Conservation (phyloP, 2,797 vertebrate genomes). For the Xiphorhynchus erythropygius region DNA sequence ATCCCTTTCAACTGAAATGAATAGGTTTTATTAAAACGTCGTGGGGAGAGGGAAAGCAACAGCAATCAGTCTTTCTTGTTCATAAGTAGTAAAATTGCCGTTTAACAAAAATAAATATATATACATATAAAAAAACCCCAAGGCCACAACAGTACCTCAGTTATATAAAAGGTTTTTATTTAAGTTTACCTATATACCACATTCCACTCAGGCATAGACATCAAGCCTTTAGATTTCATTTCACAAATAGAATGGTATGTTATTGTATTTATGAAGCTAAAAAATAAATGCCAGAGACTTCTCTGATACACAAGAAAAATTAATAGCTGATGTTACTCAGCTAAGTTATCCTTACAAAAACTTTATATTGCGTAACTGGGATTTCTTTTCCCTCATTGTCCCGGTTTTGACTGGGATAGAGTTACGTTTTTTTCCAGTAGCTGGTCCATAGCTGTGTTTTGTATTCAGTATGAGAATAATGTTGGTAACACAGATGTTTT, state of each 20-base stretch:
- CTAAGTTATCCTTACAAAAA: neutral
- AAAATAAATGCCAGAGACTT: neutral
- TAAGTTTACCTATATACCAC: neutral
- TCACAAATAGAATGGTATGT: neutral
- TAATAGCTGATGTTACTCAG: neutral
- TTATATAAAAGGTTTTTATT: neutral
- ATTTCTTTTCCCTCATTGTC: neutral
- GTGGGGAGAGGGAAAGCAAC: neutral
- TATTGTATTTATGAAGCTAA: neutral
- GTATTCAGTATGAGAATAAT: neutral
- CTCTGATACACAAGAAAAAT: neutral
- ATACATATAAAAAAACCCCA: neutral
- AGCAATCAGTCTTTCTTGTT: neutral
- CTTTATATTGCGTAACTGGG: neutral
- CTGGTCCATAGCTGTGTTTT: neutral
- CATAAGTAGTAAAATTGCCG: neutral
- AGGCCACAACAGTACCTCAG: neutral
- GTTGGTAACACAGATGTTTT: neutral
- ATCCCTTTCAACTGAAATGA: neutral
- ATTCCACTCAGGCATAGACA: neutral
- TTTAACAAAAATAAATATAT: rapidly evolving
- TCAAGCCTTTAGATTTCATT: neutral
- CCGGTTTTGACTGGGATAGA: neutral
- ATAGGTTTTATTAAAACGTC: neutral
- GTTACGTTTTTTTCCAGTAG: neutral